These are phyloP conservation scores for Laodelphax striatellus DNA, from an alignment of 1,140 invertebrate species.

Conservation along the genomic window DNA sequence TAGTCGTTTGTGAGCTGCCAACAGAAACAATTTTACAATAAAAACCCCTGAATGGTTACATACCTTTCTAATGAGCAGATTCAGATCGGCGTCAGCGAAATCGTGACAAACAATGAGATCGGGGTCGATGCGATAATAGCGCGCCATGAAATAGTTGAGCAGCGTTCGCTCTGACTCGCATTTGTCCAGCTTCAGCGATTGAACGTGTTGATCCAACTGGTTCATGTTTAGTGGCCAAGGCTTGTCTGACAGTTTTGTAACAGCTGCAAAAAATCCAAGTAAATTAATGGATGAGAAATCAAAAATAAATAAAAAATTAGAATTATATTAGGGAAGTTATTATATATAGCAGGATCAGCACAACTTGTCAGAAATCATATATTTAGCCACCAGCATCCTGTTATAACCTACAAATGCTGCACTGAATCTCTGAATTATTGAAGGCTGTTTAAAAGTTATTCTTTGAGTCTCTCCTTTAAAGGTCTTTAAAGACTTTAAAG, in stretches of 20 bases:
- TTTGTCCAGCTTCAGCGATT: conserved; percentile 52
- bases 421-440: too few species aligned
- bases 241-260: conserved; percentile 63
- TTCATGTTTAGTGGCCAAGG: conserved; percentile 69
- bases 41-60: too few species aligned
- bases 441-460: too few species aligned
- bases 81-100: conserved; percentile 70
- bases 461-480: too few species aligned
- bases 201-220: conserved; percentile 50
- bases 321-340: background rate
- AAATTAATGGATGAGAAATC: conserved; percentile 1
- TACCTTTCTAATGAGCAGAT: too few species aligned
- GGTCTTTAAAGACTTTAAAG: too few species aligned
- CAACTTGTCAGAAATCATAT: too few species aligned
- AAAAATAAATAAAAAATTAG: background rate
- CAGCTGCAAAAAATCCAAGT: conserved; percentile 51
- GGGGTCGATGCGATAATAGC: conserved; percentile 79
- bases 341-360: too few species aligned
- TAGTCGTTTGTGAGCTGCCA: too few species aligned
- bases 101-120: conserved; percentile 92
- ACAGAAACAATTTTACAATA: too few species aligned
- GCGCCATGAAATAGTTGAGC: conserved; percentile 69
- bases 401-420: too few species aligned
- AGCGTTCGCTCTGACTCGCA: conserved; percentile 77
- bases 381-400: too few species aligned